Evolutionary conservation across 2,113 vertebrate genomes (phyloP), one percentile per base, ranked within the genome.

Genomic region (Hemichromis elongatus): DNA sequence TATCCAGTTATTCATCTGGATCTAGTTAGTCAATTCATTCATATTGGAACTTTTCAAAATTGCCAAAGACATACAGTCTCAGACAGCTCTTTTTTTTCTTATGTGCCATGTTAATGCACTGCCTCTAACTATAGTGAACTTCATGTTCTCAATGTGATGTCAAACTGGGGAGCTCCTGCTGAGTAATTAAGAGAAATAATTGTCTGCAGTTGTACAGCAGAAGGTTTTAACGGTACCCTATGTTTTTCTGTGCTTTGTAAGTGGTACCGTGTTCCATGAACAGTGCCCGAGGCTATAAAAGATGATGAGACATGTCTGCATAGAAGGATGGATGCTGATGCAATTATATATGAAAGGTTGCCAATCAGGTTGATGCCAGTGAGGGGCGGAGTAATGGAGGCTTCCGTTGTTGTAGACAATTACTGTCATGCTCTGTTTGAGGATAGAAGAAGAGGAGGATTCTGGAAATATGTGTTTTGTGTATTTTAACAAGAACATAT

Each of bases 251-350:
- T 57, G 77, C 61, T 78, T 88, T 77, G 70, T 79, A 79, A 63
- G 19, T 81, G 79, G 77, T 57, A 57, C 70, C 37, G 35, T 14
- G 68, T 54, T 90, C 28, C 55, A 40, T 70, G 13, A 92, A 68
- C 66, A 75, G 6, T 14, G 92, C 92, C 90, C 13, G 33, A 89
- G 85, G 90, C 85, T 73, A n/a, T 5, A 56, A 84, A 88, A 88
- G 87, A 89, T 84, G 93, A 95, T 88, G 78, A 84, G 88, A 93
- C 93, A 94, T 91, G 93, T 91, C 87, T 90, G 83, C 37, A 50
- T 84, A 50, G 80, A 88, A 66, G 85, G 35, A 88, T 59, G 66
- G 81, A 91, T 90, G 81, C 83, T 86, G 87, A 90, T 88, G 83
- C 85, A 89, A 92, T 93, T 93, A 92, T 86, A 84, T 52, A 78